Base-by-base conservation (phyloP, 2,113 vertebrate genomes). In the Phyllostomus hastatus region DNA sequence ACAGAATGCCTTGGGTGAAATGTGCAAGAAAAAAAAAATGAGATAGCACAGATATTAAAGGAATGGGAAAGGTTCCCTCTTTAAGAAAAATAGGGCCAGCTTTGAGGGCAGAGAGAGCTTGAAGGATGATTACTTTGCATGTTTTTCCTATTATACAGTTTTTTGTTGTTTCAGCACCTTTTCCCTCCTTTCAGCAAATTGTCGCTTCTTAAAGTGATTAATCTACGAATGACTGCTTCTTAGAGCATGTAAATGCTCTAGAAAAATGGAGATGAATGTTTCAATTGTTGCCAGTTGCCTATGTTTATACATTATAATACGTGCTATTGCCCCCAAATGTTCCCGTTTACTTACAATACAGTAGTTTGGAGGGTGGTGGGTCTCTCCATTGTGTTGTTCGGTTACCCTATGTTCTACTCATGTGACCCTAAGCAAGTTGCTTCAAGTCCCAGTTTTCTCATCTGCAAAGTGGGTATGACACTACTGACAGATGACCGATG, bases 121-220 rank as follows among this genome's bases (percentile, higher is more conserved):
- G 26, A 48, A 64, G 75, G 79, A 43, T 70, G 75, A 76, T 48
- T 50, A 57, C 20, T 69, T 59, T 76, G 46, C 54, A 43, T 79
- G 16, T 8, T 75, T 92, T 83, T 72, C 82, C 22, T n/a, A 46
- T 88, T 38, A 48, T 0, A 28, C 46, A 50, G 75, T 43, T 73
- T 33, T 61, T 61, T 43, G 76, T 33, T 41, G 31, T 57, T 86
- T 73, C 10, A 92, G 6, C n/a, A 90, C 43, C 48, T 70, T 92
- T 95, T 54, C 16, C 73, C 26, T 78, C 75, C 67, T 89, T 92
- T 89, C 46, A 81, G 59, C 59, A 96, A 84, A 88, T 61, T 75
- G 43, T 95, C n/a, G 76, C 72, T 90, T 78, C 91, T 76, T 24
- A 66, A 93, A 83, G 78, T 48, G 22, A 72, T 92, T 67, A 43